Percentiles rank a stretch among this genome's conserved stretches.
phyloP scores from a whole-genome alignment of 2,113 vertebrate species.

The Guaruba guarouba region DNA sequence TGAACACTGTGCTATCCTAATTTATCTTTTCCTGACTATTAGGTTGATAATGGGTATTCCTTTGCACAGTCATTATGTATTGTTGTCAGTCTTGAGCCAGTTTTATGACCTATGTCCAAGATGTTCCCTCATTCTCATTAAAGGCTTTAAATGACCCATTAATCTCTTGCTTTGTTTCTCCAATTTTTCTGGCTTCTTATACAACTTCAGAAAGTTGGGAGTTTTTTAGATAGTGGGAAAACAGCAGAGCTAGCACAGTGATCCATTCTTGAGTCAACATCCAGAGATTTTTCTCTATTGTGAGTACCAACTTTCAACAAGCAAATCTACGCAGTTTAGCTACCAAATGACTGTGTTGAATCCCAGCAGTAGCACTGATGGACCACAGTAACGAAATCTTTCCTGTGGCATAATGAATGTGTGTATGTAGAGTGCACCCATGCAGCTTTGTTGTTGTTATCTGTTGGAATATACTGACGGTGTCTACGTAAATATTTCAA shows the following conservation, averaged over 20 bases:
- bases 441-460: not conserved
- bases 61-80: conserved; percentile 56
- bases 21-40: conserved; percentile 70
- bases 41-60: conserved; percentile 61
- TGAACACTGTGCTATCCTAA: conserved; percentile 46
- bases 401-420: not conserved
- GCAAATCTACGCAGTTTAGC: not conserved
- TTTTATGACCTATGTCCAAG: conserved; percentile 68
- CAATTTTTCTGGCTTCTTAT: not conserved
- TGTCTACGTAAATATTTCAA: not conserved
- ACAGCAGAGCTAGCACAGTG: not conserved
- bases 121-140: conserved; percentile 52
- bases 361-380: not conserved
- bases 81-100: conserved; percentile 65
- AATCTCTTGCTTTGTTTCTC: conserved; percentile 21
- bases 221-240: not conserved
- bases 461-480: not conserved
- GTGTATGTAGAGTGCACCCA: not conserved
- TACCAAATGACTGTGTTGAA: not conserved
- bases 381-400: not conserved
- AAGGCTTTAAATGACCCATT: conserved; percentile 54
- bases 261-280: not conserved
- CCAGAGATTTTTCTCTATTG: not conserved
- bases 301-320: not conserved
- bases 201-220: not conserved